Base-by-base conservation (phyloP, 2,113 vertebrate genomes). In the Illadopsis cleaveri region DNA sequence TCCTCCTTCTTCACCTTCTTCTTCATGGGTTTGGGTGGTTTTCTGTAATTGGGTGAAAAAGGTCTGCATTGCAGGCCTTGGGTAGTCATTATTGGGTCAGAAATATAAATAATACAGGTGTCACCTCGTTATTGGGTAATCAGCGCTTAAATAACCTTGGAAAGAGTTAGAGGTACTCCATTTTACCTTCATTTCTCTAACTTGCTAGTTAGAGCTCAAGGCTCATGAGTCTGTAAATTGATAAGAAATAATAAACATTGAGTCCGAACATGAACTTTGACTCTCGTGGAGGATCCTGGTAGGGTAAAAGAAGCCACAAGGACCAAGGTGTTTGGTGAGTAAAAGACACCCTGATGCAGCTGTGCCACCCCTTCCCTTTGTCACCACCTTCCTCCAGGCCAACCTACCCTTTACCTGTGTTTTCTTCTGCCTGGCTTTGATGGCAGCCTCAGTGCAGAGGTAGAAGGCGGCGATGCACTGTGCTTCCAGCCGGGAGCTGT, bases 401-500 rank as follows among this genome's bases (percentile, higher is more conserved):
- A 21, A 42, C 83, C 84, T 70, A 38, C 58, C 64, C 42, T 94
- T 97, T 97, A 99, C 99, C 99, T 99, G 98, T n/a, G 98, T 99
- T 96, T 99, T 99, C 92, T 98, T 98, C 95, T 99, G 99, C 62
- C 98, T 98, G 65, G 98, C 98, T 96, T 99, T 99, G 96, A 99
- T 99, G 97, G 98, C 98, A 5, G 98, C 98, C 97, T 99, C 99
- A 0, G 98, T 98, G 40, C 99, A 99, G 64, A 99, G 98, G 95
- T 99, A 99, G 98, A 99, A 99, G 77, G 98, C 98, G 3, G 99
- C 99, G 7, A 99, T 98, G 98, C 99, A 99, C 96, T 99, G 99
- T 1, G 99, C 99, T 86, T 99, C 99, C 92, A 99, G 85, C 65
- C 99, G 97, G 1, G 98, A 98, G 33, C 99, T 99, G 90, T 99